Evolutionary conservation across 2,113 vertebrate genomes (phyloP).

Genomic region (Lagenorhynchus albirostris): DNA sequence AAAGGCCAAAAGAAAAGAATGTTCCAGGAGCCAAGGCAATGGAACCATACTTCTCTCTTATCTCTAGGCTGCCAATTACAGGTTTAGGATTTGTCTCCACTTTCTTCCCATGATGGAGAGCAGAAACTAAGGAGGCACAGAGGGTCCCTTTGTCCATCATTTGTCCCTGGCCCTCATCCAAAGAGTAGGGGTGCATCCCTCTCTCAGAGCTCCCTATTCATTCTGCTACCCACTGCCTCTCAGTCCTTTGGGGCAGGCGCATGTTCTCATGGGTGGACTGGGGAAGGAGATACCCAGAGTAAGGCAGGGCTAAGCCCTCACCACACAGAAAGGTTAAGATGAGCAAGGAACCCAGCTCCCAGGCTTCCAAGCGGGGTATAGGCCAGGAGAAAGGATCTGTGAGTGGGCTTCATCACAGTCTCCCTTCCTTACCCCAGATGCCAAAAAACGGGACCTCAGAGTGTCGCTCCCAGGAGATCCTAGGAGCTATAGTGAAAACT

Average conservation of each 20-base stretch:
- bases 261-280: fast-evolving
- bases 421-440: not conserved
- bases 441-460: not conserved
- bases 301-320: not conserved
- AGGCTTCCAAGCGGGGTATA: not conserved
- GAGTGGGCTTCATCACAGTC: not conserved
- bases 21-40: not conserved
- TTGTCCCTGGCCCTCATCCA: not conserved
- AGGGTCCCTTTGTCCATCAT: not conserved
- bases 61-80: not conserved
- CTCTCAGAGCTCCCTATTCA: not conserved
- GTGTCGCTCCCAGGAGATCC: not conserved
- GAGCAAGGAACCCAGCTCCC: not conserved
- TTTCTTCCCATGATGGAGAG: not conserved
- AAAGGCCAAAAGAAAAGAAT: not conserved
- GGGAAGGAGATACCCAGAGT: not conserved
- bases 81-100: not conserved
- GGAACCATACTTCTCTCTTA: not conserved
- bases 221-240: not conserved
- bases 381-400: not conserved
- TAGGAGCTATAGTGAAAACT: not conserved
- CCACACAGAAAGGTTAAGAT: not conserved
- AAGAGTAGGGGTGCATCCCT: too few species aligned
- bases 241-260: not conserved
- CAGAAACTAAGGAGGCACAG: not conserved